phyloP scores from a whole-genome alignment of 2,113 vertebrate species.

The Oostethus manadensis region DNA sequence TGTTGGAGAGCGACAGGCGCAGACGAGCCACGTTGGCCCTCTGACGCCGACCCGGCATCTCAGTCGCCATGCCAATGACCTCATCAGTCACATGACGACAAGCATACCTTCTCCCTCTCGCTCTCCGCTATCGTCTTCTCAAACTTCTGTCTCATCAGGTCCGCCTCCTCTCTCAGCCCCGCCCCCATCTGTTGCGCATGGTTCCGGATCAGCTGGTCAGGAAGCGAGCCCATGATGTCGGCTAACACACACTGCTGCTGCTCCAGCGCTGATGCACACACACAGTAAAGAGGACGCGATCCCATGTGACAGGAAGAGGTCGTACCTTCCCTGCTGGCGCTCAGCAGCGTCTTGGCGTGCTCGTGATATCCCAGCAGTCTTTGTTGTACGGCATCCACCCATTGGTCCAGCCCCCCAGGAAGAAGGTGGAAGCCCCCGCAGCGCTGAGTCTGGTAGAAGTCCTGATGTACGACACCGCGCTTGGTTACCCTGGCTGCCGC shows the following conservation, averaged over 20 bases:
- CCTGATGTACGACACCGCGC: slow-evolving; percentile 13
- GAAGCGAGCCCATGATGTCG: slow-evolving; percentile 22
- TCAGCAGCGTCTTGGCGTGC: slow-evolving; percentile 31
- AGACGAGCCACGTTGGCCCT: slow-evolving; percentile 18
- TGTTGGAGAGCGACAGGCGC: slow-evolving; percentile 14
- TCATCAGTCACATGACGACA: no score
- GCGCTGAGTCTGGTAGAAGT: slow-evolving; percentile 33
- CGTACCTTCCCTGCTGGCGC: slow-evolving; percentile 41
- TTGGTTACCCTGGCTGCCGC: background rate
- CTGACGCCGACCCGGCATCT: background rate
- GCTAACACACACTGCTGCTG: slow-evolving; percentile 29
- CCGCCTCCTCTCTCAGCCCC: slow-evolving; percentile 24
- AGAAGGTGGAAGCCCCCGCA: slow-evolving; percentile 14
- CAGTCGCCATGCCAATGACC: background rate
- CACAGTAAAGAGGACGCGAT: background rate
- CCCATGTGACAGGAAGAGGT: background rate
- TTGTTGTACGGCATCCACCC: slow-evolving; percentile 38
- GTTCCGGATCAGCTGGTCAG: slow-evolving; percentile 26
- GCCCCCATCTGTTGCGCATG: slow-evolving; percentile 24
- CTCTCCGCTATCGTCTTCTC: slow-evolving; percentile 24
- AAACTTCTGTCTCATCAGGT: slow-evolving; percentile 20
- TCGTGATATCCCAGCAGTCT: slow-evolving; percentile 57
- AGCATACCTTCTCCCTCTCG: slow-evolving; percentile 39
- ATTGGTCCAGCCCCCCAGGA: slow-evolving; percentile 39
- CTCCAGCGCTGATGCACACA: slow-evolving; percentile 32